Evolutionary conservation across 2,113 vertebrate genomes (phyloP), one percentile per base, ranked within the genome.

Genomic region (Oreotrochilus melanogaster): DNA sequence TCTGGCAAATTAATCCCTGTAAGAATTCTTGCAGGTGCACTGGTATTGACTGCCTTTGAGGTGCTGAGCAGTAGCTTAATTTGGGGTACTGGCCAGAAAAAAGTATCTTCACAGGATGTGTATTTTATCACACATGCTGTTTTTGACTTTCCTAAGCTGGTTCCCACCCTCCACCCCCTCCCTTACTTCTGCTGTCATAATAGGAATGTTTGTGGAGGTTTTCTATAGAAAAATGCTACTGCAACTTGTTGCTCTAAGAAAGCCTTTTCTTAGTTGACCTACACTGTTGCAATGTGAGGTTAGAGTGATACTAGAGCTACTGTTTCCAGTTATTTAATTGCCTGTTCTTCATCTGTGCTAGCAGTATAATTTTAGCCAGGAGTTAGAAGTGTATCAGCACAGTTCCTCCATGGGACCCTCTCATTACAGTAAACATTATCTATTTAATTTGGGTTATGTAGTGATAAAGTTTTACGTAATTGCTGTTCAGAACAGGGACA

Each of bases 131-230:
- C 8, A 8, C 31, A 39, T 23, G 4, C 30, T 6, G 7, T 16
- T 73, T n/a, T 64, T 67, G 74, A 67, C 4, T 62, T 45, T 71
- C 37, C 43, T 57, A 62, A 53, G 11, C 18, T 64, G 64, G 21
- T 22, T 16, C 3, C 2, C 12, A 8, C 10, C 9, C 43, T 42
- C 39, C 39, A 39, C 11, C 11, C 39, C 39, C 39, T 39, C 39
- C 39, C 11, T 42, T 74, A n/a, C 48, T 94, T 86, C 27, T 84
- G 28, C 24, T 58, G 0, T 51, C 15, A 18, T 48, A n/a, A 47
- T 66, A 84, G 9, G 18, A 65, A 37, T 39, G 2, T 24, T 79
- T 5, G 2, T 43, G 16, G 21, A 1, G 0, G 0, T 5, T 50
- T 73, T 74, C 9, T 82, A 22, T 11, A 42, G 45, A 57, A 75